Base-by-base conservation (phyloP, 1,140 invertebrate genomes). In the Onthophagus taurus region DNA sequence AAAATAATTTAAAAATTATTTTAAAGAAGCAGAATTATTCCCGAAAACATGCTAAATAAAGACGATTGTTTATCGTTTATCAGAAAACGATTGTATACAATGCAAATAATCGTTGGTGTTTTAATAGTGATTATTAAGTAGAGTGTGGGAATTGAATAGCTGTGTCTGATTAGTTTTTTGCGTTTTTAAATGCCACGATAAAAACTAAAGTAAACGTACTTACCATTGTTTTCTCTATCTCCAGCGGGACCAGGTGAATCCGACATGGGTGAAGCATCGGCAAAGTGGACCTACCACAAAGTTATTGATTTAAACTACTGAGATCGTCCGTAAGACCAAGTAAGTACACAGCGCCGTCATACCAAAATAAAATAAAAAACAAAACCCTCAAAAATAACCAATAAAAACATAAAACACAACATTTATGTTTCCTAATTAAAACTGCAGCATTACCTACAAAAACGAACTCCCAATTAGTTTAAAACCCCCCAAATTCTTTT, bases 251-350 rank as follows among this genome's bases (percentile, higher is more conserved):
- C 48, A 19, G 48, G 30, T 52, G 51, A 19, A 47, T 74, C 72
- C 42, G 54, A 59, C 45, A 70, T 68, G 50, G 48, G 76, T 56
- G 71, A 80, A 65, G 48, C 66, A 60, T 74, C 73, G 49, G 68
- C 66, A 63, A 77, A 77, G 51, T 76, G 75, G 47, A 77, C 72
- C 72, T 75, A 44, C 44, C 43, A 54, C 41, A 49, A 53, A 37
- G 42, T 49, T 54, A 54, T 54, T 50, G 52, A 56, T 56, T 49
- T 42, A 16, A 8, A 20, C 8, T 19, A 20, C 13, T 11, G 31
- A 17, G n/a, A 26, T 4, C 26, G 2, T 13, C 23, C 42, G 48
- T 11, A 48, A 31, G 14, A 31, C 17, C 44, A 1, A 34, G 2
- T 7, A 26, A 4, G 17, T 29, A 30, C 14, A 29, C 3, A 11